Percentiles rank a stretch among this genome's conserved stretches.
Conservation (phyloP, 1,140 invertebrate species). For the Papilio polyxenes region DNA sequence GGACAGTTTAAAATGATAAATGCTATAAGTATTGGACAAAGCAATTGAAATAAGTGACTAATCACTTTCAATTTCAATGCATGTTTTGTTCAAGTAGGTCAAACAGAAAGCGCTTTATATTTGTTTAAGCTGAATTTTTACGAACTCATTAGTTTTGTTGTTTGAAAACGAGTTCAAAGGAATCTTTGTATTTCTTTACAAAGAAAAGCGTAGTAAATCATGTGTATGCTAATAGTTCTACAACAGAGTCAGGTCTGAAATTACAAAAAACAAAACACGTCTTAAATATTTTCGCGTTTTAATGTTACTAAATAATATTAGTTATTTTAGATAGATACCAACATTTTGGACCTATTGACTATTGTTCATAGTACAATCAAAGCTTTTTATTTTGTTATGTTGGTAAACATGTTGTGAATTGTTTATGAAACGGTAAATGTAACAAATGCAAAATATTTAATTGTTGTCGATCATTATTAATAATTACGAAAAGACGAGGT, state of each 20-base stretch:
- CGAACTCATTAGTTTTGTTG: not conserved
- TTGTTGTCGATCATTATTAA: too few relatives aligned
- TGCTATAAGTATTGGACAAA: not conserved
- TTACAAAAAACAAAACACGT: not conserved
- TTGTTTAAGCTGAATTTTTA: conserved; percentile 15
- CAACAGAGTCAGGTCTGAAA: not conserved
- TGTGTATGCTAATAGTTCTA: not conserved
- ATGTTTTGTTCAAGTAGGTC: conserved; percentile 9
- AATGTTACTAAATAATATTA: too few relatives aligned
- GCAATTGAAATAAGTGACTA: not conserved
- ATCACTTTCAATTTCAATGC: not conserved
- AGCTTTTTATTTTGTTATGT: too few relatives aligned
- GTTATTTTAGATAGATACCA: too few relatives aligned
- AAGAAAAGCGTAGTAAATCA: not conserved
- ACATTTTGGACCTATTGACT: too few relatives aligned
- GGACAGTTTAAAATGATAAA: not conserved
- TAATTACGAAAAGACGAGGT: too few relatives aligned
- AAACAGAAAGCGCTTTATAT: conserved; percentile 4
- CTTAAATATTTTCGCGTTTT: too few relatives aligned
- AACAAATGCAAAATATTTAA: too few relatives aligned
- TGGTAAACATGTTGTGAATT: too few relatives aligned
- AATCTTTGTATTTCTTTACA: not conserved
- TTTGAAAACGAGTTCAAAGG: not conserved
- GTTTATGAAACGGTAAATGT: too few relatives aligned
- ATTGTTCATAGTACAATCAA: too few relatives aligned